Evolutionary conservation across 2,797 vertebrate genomes (phyloP).

Genomic region (Champsocephalus gunnari): DNA sequence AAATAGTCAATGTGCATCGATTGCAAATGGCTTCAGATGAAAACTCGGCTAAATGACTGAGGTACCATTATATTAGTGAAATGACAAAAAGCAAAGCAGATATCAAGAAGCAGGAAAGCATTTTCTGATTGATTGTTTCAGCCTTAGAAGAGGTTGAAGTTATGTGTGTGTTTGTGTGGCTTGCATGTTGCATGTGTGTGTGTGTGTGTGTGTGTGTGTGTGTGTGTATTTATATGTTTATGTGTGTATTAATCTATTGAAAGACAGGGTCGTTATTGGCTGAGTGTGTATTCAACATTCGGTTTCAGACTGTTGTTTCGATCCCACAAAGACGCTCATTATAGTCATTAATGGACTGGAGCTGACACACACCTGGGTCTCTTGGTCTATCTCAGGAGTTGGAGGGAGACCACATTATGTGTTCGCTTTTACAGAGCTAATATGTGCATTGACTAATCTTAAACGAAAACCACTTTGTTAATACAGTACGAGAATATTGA

Average conservation of each 20-base stretch:
- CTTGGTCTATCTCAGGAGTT: constrained; percentile 34
- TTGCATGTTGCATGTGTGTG: constrained; percentile 4
- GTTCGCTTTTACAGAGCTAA: constrained; percentile 16
- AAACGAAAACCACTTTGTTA: constrained; percentile 1
- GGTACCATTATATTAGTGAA: constrained; percentile 70
- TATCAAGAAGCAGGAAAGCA: constrained; percentile 67
- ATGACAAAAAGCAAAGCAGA: constrained; percentile 74
- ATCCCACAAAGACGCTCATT: constrained; percentile 61
- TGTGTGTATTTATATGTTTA: constrained; percentile 19
- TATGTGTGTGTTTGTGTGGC: constrained; percentile 28
- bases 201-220: constrained; percentile 24
- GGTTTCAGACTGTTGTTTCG: constrained; percentile 26
- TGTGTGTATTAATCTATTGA: constrained; percentile 29
- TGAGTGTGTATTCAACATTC: constrained; percentile 50
- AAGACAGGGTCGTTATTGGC: constrained; percentile 45
- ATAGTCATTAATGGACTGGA: constrained; percentile 68
- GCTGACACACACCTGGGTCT: constrained; percentile 72
- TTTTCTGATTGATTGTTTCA: constrained; percentile 68
- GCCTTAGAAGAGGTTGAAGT: constrained; percentile 42
- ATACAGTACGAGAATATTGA: not conserved
- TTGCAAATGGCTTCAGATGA: constrained; percentile 72
- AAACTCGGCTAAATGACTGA: constrained; percentile 67
- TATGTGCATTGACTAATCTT: constrained; percentile 6
- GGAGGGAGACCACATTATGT: constrained; percentile 24
- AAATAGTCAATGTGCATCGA: constrained; percentile 79